Percentiles rank a stretch among this genome's conserved stretches.
These are phyloP conservation scores for Penaeus chinensis DNA, from an alignment of 1,140 invertebrate genomes.

Conservation along the genomic window DNA sequence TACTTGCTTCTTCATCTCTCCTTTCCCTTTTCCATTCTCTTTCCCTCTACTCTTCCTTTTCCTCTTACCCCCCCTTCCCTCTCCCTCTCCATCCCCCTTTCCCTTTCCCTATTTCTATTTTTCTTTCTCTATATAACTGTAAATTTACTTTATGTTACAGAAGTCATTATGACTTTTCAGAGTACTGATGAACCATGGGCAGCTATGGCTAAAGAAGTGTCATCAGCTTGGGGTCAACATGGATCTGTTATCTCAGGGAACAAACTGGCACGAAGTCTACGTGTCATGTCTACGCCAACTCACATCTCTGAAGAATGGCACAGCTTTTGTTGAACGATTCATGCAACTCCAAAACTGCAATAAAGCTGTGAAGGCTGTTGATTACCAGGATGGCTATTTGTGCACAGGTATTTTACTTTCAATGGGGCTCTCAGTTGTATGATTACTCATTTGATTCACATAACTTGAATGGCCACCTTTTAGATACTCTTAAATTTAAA, in stretches of 20 bases:
- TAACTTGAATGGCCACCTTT: too few species aligned
- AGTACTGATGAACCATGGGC: conserved; percentile 25
- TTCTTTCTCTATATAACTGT: neutral
- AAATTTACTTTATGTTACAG: neutral
- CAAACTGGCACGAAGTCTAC: conserved; percentile 41
- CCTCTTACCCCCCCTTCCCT: neutral
- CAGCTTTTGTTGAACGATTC: conserved; percentile 45
- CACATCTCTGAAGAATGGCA: conserved; percentile 29
- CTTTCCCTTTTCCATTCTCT: too few species aligned
- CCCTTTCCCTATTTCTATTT: neutral
- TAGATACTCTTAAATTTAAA: too few species aligned
- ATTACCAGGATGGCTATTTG: conserved; percentile 64
- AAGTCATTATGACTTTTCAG: conserved; percentile 24
- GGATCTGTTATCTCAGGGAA: neutral
- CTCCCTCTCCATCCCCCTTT: neutral
- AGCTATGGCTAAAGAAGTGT: conserved; percentile 44
- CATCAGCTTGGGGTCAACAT: conserved; percentile 37
- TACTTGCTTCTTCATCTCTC: neutral
- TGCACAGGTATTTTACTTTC: conserved; percentile 62
- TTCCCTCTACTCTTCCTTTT: neutral
- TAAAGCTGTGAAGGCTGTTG: conserved; percentile 63
- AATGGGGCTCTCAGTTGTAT: neutral
- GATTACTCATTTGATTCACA: neutral
- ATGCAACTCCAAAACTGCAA: conserved; percentile 55
- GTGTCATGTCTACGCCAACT: conserved; percentile 37